Base-by-base conservation (phyloP, 1,140 invertebrate species). In the Brachionus plicatilis region DNA sequence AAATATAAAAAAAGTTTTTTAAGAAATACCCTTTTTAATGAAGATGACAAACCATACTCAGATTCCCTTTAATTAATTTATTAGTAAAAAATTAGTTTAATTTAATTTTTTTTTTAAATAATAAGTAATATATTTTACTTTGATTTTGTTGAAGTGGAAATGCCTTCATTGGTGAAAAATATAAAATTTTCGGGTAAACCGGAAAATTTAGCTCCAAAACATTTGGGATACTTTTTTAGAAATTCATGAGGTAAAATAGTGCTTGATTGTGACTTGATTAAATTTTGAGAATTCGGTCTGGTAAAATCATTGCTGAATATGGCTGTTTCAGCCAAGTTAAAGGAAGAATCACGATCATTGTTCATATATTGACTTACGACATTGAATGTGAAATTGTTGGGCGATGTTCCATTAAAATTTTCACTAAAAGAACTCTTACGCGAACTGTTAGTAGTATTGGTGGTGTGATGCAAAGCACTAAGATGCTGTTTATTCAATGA, bases 111-210 rank as follows among this genome's bases (percentile, higher is more conserved):
- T n/a, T 24, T 37, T n/a, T 2, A 43, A 72, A 72, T 37, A 37
- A 37, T 37, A 0, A 2, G 33, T 7, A 33, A 9, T 12, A 43
- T 72, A 43, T 33, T 43, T 45, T 75, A 24, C 17, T 50, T 76
- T 76, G 20, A 60, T 60, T 47, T 37, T 6, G 20, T 50, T 3
- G 41, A 50, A 20, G 27, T 20, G 12, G 68, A 72, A 8, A 41
- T 20, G n/a, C 72, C 72, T 20, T 76, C 43, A 29, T 76, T 76
- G 5, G 27, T 76, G 27, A 50, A 76, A 3, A 76, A 24, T 7
- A 76, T 76, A 50, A 76, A 76, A 27, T 76, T 45, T 76, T 76
- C 72, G 17, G 72, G 72, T 11, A 76, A 37, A 29, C 72, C 72
- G 3, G 72, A 76, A 50, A 76, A 76, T 50, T 76, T 76, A 50